Evolutionary conservation across 2,113 vertebrate species (phyloP), one percentile per base, ranked within the genome.

Genomic region (Verasper variegatus): DNA sequence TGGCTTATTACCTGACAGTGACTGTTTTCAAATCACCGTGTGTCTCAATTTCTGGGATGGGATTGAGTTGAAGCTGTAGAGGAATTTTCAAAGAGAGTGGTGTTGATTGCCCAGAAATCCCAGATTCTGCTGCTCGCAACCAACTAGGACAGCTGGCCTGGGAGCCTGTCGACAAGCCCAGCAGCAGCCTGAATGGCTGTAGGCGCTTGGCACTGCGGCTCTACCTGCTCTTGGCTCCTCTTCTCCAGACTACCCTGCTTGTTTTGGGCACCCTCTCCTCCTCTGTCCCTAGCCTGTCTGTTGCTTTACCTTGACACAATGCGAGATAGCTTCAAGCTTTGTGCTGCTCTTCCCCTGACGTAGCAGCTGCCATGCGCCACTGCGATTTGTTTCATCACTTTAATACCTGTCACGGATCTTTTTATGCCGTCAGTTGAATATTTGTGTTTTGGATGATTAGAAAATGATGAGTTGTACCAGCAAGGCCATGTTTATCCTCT

Each of bases 61-160:
- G 52, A 85, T 68, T 35, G 59, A 68, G 6, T 14, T 42, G 35
- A 78, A 67, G 56, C 62, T 77, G 59, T 55, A 2, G 54, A 75
- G 69, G 70, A 74, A 63, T 55, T 78, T 85, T 80, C 62, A 66
- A 78, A 80, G 56, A 68, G 54, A 61, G 61, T 21, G 17, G 63
- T 52, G 21, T 72, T 62, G 47, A 72, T 83, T 59, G 57, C 49
- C 49, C 49, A 45, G 42, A 84, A 86, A 37, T 56, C 56, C 57
- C 23, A 1, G 9, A 70, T 80, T 82, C 67, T 74, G 62, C 66
- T 79, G 67, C 72, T 80, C 40, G 14, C 74, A 60, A 76, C 74
- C 78, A 78, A 83, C 75, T 74, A 85, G 84, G 85, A 90, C 86
- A 91, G 87, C 86, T 89, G 91, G 82, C 79, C 86, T 78, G 84